Evolutionary conservation across 1,140 invertebrate genomes (phyloP).

Genomic region (Rhyzopertha dominica): DNA sequence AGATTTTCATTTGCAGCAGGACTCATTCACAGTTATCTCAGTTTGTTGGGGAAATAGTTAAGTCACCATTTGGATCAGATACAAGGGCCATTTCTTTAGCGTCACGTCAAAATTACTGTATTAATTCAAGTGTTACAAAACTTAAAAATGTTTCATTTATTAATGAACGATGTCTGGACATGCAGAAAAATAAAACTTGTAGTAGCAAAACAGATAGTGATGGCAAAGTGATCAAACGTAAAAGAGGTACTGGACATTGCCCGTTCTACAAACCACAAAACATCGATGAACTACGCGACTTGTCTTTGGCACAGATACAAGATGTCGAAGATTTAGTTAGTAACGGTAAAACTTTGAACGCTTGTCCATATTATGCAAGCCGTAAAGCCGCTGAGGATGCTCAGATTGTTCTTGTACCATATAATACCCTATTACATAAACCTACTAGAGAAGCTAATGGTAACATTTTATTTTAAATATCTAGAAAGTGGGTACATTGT

Average conservation of each 20-base stretch:
- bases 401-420: conserved; percentile 79
- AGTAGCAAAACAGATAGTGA: conserved; percentile 53
- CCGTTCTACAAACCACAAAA: conserved; percentile 61
- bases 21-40: conserved; percentile 96
- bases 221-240: conserved; percentile 58
- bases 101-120: conserved; percentile 89
- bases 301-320: conserved; percentile 64
- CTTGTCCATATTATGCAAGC: conserved; percentile 88
- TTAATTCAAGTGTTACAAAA: conserved; percentile 75
- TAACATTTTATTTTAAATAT: conserved; percentile 14
- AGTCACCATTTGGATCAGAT: conserved; percentile 69
- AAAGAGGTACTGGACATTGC: conserved; percentile 54
- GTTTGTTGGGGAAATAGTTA: conserved; percentile 86
- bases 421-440: conserved; percentile 84
- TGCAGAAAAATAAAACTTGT: conserved; percentile 69
- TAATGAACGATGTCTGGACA: conserved; percentile 90
- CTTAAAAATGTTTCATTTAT: conserved; percentile 77
- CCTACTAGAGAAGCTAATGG: conserved; percentile 74
- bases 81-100: conserved; percentile 78
- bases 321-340: conserved; percentile 86
- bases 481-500: not conserved
- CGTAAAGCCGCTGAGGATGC: conserved; percentile 73
- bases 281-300: conserved; percentile 61
- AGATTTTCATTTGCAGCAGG: conserved; percentile 92
- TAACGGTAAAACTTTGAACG: conserved; percentile 63